Evolutionary conservation across 2,113 vertebrate genomes (phyloP).

Genomic region (Chamaea fasciata): DNA sequence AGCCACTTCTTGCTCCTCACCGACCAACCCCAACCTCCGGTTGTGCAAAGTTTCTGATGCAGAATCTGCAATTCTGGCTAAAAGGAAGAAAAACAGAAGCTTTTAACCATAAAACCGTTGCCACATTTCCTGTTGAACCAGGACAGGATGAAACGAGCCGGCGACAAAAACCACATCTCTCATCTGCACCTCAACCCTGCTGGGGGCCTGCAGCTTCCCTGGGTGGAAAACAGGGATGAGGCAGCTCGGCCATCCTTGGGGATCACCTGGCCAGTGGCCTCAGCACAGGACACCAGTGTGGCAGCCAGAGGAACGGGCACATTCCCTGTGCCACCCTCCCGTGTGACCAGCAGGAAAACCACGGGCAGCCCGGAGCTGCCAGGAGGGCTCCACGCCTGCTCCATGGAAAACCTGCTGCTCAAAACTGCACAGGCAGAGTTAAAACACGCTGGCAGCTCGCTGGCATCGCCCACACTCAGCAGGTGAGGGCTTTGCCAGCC

Average conservation of each 20-base stretch:
- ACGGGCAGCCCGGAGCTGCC: not conserved
- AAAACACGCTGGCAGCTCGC: accelerated
- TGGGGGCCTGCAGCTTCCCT: not conserved
- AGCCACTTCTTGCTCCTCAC: not conserved
- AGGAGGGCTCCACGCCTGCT: not conserved
- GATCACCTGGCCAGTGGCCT: accelerated
- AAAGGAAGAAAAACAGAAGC: slow-evolving; percentile 60
- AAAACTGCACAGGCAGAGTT: accelerated
- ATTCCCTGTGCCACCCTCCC: accelerated
- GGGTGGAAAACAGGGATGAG: not conserved
- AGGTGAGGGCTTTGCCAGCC: not conserved
- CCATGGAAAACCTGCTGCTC: not conserved
- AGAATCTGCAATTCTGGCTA: not conserved
- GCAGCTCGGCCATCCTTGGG: accelerated
- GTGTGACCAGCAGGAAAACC: not conserved
- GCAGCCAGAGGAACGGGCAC: not conserved
- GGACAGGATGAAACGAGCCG: slow-evolving; percentile 16
- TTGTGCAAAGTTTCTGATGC: slow-evolving; percentile 11
- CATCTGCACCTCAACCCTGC: not conserved
- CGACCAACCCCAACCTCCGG: not conserved
- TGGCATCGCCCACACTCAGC: not conserved
- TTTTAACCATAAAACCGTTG: slow-evolving; percentile 44
- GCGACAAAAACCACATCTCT: slow-evolving; percentile 4
- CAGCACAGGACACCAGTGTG: not conserved
- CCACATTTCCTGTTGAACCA: slow-evolving; percentile 65